Conservation (phyloP, 2,888 invertebrate species). For the Tipula unca region DNA sequence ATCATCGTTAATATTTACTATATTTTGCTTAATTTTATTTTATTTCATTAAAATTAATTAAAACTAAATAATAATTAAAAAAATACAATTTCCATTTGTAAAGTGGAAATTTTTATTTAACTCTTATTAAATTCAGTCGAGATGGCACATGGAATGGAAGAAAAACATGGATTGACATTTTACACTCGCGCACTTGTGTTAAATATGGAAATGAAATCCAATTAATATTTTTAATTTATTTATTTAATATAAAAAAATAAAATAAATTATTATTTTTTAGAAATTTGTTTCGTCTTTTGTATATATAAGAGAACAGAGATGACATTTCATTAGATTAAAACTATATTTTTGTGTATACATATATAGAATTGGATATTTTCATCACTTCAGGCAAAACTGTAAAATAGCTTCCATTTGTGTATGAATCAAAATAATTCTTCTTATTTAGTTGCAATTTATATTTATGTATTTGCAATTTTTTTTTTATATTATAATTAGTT, state of each 20-base stretch:
- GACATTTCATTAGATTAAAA: neutral
- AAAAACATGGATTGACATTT: neutral
- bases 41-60: neutral
- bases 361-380: neutral
- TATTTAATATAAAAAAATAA: neutral
- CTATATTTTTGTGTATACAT: neutral
- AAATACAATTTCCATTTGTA: neutral
- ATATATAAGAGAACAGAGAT: neutral
- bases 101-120: neutral
- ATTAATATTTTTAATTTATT: slow-evolving; percentile 14
- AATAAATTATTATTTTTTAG: neutral
- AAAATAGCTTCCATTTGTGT: neutral
- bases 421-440: neutral
- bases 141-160: neutral
- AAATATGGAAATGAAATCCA: neutral
- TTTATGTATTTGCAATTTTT: neutral
- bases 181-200: neutral
- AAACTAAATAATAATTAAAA: neutral
- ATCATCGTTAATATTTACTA: too few species aligned
- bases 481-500: neutral
- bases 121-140: neutral
- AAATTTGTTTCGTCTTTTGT: neutral
- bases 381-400: neutral
- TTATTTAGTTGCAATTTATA: neutral
- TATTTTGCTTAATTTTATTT: too few species aligned